Evolutionary conservation across 2,797 vertebrate genomes (phyloP).

Genomic region (Bovichtus diacanthus): DNA sequence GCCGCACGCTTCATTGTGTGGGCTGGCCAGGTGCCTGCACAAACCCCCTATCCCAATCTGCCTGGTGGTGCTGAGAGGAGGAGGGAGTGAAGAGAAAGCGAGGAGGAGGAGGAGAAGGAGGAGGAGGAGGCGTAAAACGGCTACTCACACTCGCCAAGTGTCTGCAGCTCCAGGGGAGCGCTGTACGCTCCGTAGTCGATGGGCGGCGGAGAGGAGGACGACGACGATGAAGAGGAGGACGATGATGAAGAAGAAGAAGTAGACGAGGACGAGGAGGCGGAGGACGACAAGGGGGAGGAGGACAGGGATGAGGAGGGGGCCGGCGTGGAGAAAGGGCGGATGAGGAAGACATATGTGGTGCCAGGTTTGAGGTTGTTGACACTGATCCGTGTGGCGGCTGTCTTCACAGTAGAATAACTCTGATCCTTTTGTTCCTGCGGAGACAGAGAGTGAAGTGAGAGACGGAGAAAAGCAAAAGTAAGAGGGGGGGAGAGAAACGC

Average conservation of each 20-base stretch:
- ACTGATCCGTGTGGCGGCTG: constrained; percentile 89
- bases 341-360: constrained; percentile 95
- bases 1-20: constrained; percentile 63
- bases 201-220: constrained; percentile 70
- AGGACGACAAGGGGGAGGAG: constrained; percentile 83
- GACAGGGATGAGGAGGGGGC: constrained; percentile 77
- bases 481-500: neutral
- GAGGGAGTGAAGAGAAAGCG: constrained; percentile 29
- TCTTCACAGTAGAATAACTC: constrained; percentile 95
- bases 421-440: constrained; percentile 94
- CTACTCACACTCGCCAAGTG: constrained; percentile 92
- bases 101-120: constrained; percentile 35
- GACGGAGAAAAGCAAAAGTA: constrained; percentile 2
- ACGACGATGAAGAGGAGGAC: constrained; percentile 73
- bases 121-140: constrained; percentile 45
- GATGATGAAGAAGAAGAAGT: constrained; percentile 81
- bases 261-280: constrained; percentile 58
- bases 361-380: constrained; percentile 95
- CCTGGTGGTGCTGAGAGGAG: constrained; percentile 29
- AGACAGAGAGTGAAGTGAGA: constrained; percentile 39
- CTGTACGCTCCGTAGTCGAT: constrained; percentile 90
- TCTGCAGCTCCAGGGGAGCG: constrained; percentile 94
- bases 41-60: constrained; percentile 43
- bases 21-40: constrained; percentile 64
- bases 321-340: constrained; percentile 85